Conservation (phyloP, 2,888 invertebrate genomes). For the Belgica antarctica region DNA sequence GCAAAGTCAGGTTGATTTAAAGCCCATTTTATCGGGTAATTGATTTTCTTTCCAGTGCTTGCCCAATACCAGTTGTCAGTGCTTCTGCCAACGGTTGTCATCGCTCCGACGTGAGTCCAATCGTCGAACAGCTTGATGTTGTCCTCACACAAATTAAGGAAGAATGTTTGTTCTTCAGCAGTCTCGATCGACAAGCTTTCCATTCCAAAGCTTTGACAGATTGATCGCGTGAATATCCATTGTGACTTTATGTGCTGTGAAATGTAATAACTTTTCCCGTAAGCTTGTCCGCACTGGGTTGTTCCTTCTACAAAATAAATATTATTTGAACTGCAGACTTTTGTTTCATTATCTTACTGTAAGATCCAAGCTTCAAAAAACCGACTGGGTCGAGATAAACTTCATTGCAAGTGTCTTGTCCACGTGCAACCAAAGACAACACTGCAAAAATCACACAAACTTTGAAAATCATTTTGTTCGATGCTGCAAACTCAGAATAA, state of each 20-base stretch:
- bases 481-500: background rate
- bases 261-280: conserved; percentile 21
- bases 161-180: background rate
- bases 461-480: background rate
- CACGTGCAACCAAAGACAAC: background rate
- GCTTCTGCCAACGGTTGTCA: background rate
- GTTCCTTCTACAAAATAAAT: background rate
- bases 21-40: background rate
- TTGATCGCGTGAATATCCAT: background rate
- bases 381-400: background rate
- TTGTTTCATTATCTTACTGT: background rate
- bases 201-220: conserved; percentile 13
- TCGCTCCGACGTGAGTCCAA: background rate
- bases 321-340: background rate
- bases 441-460: background rate
- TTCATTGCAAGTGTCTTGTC: background rate
- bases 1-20: background rate
- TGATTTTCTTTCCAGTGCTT: background rate
- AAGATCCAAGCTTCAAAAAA: background rate
- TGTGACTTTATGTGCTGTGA: background rate
- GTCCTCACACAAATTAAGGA: background rate
- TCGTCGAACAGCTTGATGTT: background rate
- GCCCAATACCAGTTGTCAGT: conserved; percentile 15
- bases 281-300: background rate
- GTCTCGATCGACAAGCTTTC: conserved; percentile 18